Conservation (phyloP, 1,140 invertebrate genomes). For the Microplitis demolitor region DNA sequence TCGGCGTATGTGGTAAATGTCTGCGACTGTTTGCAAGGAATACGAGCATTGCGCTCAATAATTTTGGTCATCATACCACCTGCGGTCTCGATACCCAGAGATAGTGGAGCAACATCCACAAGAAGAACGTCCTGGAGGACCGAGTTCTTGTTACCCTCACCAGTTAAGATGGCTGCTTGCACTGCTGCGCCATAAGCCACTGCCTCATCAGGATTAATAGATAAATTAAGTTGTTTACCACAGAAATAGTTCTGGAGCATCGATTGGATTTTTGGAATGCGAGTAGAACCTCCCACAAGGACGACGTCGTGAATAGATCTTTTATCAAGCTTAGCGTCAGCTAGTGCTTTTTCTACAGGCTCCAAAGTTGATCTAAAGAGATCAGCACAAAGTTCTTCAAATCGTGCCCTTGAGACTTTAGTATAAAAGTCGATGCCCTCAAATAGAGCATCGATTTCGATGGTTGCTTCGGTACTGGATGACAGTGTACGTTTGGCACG, state of each 20-base stretch:
- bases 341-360: not conserved
- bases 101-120: not conserved
- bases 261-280: not conserved
- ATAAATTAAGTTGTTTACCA: not conserved
- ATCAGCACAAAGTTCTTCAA: not conserved
- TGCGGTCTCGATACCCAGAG: not conserved
- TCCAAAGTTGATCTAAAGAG: not conserved
- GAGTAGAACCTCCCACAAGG: not conserved
- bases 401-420: not conserved
- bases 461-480: not conserved
- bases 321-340: not conserved
- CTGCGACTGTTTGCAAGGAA: not conserved
- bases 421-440: not conserved
- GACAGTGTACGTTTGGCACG: not conserved
- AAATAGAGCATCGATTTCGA: not conserved
- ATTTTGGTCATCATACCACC: not conserved
- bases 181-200: not conserved
- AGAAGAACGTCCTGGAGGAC: not conserved
- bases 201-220: not conserved
- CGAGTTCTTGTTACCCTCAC: not conserved
- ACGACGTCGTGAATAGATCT: not conserved
- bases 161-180: not conserved
- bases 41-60: not conserved
- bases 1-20: not conserved
- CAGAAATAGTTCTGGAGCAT: not conserved